phyloP scores from a whole-genome alignment of 2,113 vertebrate species.

The Semicossyphus pulcher region DNA sequence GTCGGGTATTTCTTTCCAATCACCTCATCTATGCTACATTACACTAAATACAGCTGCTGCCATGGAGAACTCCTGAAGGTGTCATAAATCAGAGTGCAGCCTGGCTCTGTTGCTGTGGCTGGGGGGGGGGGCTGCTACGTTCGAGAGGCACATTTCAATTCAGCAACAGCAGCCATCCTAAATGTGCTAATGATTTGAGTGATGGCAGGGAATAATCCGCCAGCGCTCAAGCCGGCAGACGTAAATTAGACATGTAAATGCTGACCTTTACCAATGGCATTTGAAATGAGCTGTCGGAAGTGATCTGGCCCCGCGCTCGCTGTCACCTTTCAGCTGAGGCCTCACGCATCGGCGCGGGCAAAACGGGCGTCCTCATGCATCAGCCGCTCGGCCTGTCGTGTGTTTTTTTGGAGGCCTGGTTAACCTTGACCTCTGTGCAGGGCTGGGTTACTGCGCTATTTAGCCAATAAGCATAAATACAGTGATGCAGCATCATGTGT shows the following conservation, averaged over 20 bases:
- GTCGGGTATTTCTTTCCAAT: constrained; percentile 3
- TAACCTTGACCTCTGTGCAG: constrained; percentile 71
- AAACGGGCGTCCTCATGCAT: constrained; percentile 1
- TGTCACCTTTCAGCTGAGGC: constrained; percentile 68
- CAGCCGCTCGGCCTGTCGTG: neutral
- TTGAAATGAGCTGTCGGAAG: constrained; percentile 79
- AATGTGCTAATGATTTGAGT: constrained; percentile 79
- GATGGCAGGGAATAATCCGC: constrained; percentile 75
- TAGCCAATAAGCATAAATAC: constrained; percentile 51
- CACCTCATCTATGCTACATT: constrained; percentile 11
- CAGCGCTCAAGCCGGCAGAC: constrained; percentile 69
- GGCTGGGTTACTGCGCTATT: constrained; percentile 12
- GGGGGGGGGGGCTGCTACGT: constrained; percentile 32
- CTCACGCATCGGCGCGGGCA: neutral
- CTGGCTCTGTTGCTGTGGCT: constrained; percentile 32
- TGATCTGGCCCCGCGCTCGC: constrained; percentile 65
- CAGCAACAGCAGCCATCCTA: constrained; percentile 56
- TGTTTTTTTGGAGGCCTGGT: constrained; percentile 10
- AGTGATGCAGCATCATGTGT: neutral
- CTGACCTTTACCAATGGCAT: constrained; percentile 81
- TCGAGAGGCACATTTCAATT: constrained; percentile 71
- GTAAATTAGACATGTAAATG: constrained; percentile 85
- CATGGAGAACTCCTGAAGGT: constrained; percentile 32
- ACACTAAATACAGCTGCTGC: constrained; percentile 19
- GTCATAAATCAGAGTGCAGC: constrained; percentile 62